phyloP scores from a whole-genome alignment of 2,888 invertebrate genomes.

The Andrena minutula region DNA sequence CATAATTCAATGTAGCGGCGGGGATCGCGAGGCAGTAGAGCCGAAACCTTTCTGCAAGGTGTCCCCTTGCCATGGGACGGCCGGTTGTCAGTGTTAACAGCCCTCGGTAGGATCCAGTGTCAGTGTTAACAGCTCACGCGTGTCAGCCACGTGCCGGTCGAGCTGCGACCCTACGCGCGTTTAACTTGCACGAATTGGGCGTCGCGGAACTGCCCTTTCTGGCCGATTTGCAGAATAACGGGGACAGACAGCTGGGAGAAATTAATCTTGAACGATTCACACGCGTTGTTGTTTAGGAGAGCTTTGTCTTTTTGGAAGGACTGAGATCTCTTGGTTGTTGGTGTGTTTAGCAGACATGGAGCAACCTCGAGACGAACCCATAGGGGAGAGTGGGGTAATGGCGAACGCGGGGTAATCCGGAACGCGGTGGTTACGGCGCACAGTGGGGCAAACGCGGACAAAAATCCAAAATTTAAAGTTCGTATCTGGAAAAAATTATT shows the following conservation, averaged over 20 bases:
- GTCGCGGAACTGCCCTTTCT: constrained; percentile 63
- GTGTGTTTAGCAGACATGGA: too few species aligned
- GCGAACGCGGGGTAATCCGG: too few species aligned
- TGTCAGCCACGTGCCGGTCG: constrained; percentile 75
- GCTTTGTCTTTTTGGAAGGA: neutral
- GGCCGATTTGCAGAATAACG: constrained; percentile 64
- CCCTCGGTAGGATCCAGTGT: constrained; percentile 48
- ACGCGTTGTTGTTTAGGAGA: constrained; percentile 22
- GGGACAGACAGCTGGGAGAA: constrained; percentile 64
- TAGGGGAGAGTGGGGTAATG: too few species aligned
- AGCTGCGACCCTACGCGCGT: constrained; percentile 60
- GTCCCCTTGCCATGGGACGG: constrained; percentile 46
- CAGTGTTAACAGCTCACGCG: constrained; percentile 76
- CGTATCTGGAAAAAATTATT: too few species aligned
- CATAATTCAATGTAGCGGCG: constrained; percentile 37
- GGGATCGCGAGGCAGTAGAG: constrained; percentile 23
- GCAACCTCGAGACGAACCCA: too few species aligned
- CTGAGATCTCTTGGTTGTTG: too few species aligned
- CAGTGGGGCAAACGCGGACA: too few species aligned
- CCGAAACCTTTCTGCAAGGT: constrained; percentile 63
- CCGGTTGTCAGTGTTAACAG: constrained; percentile 43
- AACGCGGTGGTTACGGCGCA: too few species aligned
- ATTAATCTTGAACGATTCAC: constrained; percentile 53
- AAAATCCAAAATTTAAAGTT: too few species aligned
- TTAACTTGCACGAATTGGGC: constrained; percentile 69